Evolutionary conservation across 2,888 invertebrate genomes (phyloP), one percentile per base, ranked within the genome.

Genomic region (Empis stercorea): DNA sequence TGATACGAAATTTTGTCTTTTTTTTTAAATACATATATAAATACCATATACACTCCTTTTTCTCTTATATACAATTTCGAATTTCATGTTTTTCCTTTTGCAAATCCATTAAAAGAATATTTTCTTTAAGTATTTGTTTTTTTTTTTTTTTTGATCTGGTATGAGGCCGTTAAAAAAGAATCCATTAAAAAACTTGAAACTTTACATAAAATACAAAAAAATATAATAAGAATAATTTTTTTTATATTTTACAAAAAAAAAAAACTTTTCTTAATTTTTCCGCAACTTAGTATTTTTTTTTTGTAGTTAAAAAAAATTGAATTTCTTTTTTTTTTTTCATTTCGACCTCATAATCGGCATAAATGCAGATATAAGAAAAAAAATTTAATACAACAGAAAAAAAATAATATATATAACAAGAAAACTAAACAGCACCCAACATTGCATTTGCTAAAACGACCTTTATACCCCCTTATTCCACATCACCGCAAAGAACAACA

Each of bases 151-250:
- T 36, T n/a, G 36, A 2, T 34, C 6, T 34, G 5, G 6, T n/a
- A 14, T n/a, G 6, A 14, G 36, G 14, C n/a, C 10, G 20, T 20
- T 39, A 34, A 13, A 34, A n/a, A 32, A 32, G 9, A 32, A 34
- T 34, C 34, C 34, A 34, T 40, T 40, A 40, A 40, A 37, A 40
- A 40, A 40, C 40, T 40, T 40, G 40, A 23, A 40, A 40, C 27
- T 40, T 10, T 15, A 34, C 13, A 34, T n/a, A 5, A n/a, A n/a
- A n/a, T n/a, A n/a, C 3, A n/a, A 34, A n/a, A n/a, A n/a, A n/a
- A n/a, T n/a, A n/a, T n/a, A n/a, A n/a, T n/a, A n/a, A n/a, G n/a
- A n/a, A n/a, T n/a, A n/a, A n/a, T n/a, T n/a, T n/a, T n/a, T n/a
- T 34, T 13, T 34, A 6, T n/a, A 34, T 34, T 27, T 7, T n/a